Base-by-base conservation (phyloP, 64 coral and sea anemone genomes). In the Stylophora pistillata region DNA sequence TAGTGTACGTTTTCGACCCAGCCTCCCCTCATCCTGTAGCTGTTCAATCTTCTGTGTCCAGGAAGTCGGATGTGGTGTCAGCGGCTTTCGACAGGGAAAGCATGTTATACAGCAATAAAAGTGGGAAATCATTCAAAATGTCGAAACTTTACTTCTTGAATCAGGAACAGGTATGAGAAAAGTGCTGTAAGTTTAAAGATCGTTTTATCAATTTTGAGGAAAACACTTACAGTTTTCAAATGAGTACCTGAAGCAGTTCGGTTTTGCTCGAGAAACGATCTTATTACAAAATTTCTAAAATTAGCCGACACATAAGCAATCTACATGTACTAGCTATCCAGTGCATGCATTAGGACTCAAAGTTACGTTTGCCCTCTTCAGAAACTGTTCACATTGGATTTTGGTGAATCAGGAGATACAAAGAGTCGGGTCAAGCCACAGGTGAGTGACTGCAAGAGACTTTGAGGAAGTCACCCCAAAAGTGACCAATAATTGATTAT, bases 1-100 rank as follows among this genome's bases (percentile, higher is more conserved):
- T 47, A 94, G 93, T 94, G 88, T 94, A 94, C 34, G 29, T 90
- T 59, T 94, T 94, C 53, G 93, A 94, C 32, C 93, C 93, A 20
- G 68, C 88, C 18, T 89, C 76, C 18, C 88, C 93, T 18, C 55
- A 30, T 63, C 93, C 93, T 20, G 20, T 90, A 1, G 93, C 82
- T 1, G 71, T 94, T 32, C 88, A 90, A 25, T 26, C 61, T 17
- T 30, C 27, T 62, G 74, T 94, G 18, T 90, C 74, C 27, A 65
- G 54, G 25, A 90, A 81, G 23, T 21, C 74, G 13, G 72, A 71
- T 16, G 28, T 94, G 5, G 4, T 94, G 59, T 77, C 81, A 15
- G 88, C 88, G 15, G 82, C 59, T 17, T 94, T 94, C 69, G 80
- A 94, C n/a, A 75, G 74, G 11, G 73, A 66, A 17, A 70, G 61